phyloP scores from a whole-genome alignment of 92 coral and sea anemone species.

The Montipora capitata region DNA sequence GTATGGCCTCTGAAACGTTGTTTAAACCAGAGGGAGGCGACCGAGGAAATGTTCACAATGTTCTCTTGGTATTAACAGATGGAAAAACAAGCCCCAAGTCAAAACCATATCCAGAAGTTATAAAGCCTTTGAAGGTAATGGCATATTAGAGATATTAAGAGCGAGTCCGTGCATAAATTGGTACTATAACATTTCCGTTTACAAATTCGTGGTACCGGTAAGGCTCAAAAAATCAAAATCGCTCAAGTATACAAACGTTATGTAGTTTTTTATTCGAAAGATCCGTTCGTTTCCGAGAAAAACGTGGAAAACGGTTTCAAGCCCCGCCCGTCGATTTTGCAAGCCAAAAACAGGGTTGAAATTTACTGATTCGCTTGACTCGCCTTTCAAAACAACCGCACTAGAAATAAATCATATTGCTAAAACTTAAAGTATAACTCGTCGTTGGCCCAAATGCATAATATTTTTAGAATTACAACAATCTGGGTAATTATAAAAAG shows the following conservation, averaged over 20 bases:
- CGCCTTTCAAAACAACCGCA: too few relatives aligned
- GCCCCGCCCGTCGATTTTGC: neutral
- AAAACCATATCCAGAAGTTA: constrained; percentile 26
- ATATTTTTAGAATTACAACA: too few relatives aligned
- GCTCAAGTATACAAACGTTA: neutral
- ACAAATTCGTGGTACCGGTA: neutral
- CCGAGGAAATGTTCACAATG: constrained; percentile 1
- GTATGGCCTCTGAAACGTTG: too few relatives aligned
- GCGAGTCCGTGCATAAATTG: neutral
- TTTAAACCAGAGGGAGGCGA: constrained; percentile 6
- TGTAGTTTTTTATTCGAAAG: too few relatives aligned
- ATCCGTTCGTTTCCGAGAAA: too few relatives aligned
- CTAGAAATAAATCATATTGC: too few relatives aligned
- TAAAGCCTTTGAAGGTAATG: constrained; percentile 41
- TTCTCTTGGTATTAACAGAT: constrained; percentile 73
- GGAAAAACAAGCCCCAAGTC: constrained; percentile 67
- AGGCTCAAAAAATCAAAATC: neutral
- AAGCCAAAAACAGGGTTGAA: too few relatives aligned
- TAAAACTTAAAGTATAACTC: too few relatives aligned
- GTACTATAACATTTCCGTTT: neutral
- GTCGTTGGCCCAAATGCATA: too few relatives aligned
- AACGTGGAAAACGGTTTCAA: too few relatives aligned
- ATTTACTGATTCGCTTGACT: too few relatives aligned
- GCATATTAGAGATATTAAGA: neutral
- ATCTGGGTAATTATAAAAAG: too few relatives aligned